Percentiles rank a stretch among this genome's conserved stretches.
Evolutionary conservation across 2,888 invertebrate genomes (phyloP).

Genomic region (Dynastes hyllus): DNA sequence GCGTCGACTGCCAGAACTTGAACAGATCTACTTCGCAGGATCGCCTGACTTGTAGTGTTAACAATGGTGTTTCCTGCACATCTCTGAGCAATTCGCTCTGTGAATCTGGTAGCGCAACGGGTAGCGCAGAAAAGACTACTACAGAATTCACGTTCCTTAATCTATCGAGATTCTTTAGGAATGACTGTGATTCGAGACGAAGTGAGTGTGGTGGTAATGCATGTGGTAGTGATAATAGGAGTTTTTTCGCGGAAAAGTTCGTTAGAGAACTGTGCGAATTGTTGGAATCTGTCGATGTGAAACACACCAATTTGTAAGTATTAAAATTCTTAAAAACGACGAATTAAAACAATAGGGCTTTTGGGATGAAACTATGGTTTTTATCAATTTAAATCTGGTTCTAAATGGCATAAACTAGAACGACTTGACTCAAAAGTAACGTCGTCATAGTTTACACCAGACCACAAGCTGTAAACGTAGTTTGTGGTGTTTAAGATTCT

Average conservation of each 20-base stretch:
- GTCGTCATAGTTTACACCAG: no score
- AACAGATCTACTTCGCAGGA: constrained; percentile 30
- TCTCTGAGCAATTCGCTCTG: constrained; percentile 30
- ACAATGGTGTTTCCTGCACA: constrained; percentile 17
- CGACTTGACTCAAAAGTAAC: no score
- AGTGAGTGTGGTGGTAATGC: constrained; percentile 40
- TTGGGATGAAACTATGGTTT: no score
- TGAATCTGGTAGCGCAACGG: constrained; percentile 41
- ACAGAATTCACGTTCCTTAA: constrained; percentile 59
- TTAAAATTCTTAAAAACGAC: not conserved
- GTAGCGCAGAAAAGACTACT: constrained; percentile 51
- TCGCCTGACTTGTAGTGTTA: constrained; percentile 24
- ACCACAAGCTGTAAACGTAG: no score
- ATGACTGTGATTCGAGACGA: constrained; percentile 54
- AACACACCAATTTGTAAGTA: constrained; percentile 92
- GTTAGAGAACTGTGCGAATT: constrained; percentile 78
- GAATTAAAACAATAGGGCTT: no score
- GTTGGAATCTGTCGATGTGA: constrained; percentile 83
- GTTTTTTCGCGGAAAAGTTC: constrained; percentile 70
- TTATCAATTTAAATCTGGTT: no score
- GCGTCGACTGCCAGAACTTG: constrained; percentile 16
- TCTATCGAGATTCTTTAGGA: constrained; percentile 57
- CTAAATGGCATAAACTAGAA: no score
- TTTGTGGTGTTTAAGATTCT: no score
- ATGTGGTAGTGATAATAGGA: constrained; percentile 56